Conservation (phyloP, 2,113 vertebrate species). For the Propithecus coquereli region DNA sequence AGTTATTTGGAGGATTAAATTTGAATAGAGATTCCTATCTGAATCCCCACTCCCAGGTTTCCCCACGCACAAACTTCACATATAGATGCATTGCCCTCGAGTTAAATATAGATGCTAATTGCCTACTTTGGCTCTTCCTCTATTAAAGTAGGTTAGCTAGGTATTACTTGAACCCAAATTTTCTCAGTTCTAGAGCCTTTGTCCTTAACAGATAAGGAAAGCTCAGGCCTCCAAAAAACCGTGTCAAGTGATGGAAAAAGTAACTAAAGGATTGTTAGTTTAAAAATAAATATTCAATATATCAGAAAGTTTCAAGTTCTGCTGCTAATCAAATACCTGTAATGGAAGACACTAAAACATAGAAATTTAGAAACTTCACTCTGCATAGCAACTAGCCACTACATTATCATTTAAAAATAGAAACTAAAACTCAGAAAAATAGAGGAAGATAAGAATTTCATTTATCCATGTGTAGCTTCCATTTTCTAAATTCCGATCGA, state of each 20-base stretch:
- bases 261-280: neutral
- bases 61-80: neutral
- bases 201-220: neutral
- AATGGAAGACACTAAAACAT: neutral
- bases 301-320: neutral
- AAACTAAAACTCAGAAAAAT: neutral
- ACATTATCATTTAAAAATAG: neutral
- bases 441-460: neutral
- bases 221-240: neutral
- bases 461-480: neutral
- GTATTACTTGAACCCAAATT: neutral
- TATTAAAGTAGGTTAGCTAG: neutral
- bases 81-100: neutral
- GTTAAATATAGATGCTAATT: neutral
- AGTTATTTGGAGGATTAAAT: neutral
- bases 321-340: neutral
- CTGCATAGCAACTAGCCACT: neutral
- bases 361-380: neutral
- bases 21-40: neutral
- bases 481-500: slow-evolving; percentile 7
- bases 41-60: neutral
- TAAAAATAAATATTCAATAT: neutral
- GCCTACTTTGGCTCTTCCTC: neutral
- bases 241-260: neutral
- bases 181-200: neutral